phyloP scores from a whole-genome alignment of 2,888 invertebrate species.

The Zhuqinia jingwanae region DNA sequence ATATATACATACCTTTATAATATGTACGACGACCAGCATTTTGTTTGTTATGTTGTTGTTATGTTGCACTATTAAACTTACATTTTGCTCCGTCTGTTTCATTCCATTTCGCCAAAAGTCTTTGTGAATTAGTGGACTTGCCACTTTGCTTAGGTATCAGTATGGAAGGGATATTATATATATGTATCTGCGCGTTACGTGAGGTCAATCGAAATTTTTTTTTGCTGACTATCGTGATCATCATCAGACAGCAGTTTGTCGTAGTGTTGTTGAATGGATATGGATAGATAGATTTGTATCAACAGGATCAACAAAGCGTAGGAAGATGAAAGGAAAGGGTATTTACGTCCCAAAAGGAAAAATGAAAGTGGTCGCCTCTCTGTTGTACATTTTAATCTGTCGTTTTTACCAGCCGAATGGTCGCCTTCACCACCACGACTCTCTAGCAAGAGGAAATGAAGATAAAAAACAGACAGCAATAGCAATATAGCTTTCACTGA shows the following conservation, averaged over 20 bases:
- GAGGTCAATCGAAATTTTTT: slow-evolving; percentile 45
- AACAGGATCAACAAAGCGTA: slow-evolving; percentile 46
- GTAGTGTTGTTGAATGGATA: slow-evolving; percentile 1
- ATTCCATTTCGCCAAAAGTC: too few relatives aligned
- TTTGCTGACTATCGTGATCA: background rate
- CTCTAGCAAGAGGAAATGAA: background rate
- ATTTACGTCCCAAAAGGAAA: slow-evolving; percentile 53
- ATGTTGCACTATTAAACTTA: slow-evolving; percentile 12
- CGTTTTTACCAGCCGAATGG: background rate
- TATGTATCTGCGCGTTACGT: too few relatives aligned
- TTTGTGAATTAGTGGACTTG: slow-evolving; percentile 13
- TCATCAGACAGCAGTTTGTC: background rate
- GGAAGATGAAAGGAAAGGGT: slow-evolving; percentile 44
- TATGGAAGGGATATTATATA: background rate
- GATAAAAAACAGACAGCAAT: background rate
- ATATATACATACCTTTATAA: background rate
- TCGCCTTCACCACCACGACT: slow-evolving; percentile 2
- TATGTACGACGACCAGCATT: background rate
- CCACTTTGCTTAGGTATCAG: slow-evolving; percentile 5
- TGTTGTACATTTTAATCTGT: slow-evolving; percentile 57
- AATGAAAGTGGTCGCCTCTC: slow-evolving; percentile 55
- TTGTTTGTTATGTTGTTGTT: background rate
- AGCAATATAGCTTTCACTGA: too few relatives aligned
- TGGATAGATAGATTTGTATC: slow-evolving; percentile 23
- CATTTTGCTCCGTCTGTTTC: background rate